Conservation (phyloP, 2,888 invertebrate species). For the Troilus luridus region DNA sequence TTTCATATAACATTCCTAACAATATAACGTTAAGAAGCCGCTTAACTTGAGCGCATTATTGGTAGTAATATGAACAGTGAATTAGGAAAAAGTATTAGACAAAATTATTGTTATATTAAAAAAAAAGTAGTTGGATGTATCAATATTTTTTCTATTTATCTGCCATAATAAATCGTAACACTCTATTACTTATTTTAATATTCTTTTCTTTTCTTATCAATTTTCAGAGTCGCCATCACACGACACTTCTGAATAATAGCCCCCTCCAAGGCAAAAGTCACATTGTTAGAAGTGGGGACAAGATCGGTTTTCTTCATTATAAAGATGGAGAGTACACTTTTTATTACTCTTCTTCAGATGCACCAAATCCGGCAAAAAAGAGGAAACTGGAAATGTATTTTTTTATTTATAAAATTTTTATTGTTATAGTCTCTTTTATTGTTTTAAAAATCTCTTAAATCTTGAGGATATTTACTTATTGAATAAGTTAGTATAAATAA, state of each 20-base stretch:
- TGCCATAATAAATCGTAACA: no score
- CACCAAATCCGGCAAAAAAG: conserved; percentile 56
- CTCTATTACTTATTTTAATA: no score
- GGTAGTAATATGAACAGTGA: no score
- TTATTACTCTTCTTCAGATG: conserved; percentile 28
- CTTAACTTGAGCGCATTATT: no score
- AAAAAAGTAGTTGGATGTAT: no score
- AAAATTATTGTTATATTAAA: no score
- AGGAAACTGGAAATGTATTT: conserved; percentile 38
- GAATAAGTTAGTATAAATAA: neutral
- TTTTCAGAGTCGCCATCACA: conserved; percentile 60
- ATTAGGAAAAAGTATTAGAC: no score
- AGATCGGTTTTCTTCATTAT: conserved; percentile 54
- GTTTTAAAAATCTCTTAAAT: neutral
- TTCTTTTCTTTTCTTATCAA: neutral
- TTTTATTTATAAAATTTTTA: neutral
- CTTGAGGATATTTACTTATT: neutral
- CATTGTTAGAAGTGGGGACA: conserved; percentile 58
- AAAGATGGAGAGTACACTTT: conserved; percentile 45
- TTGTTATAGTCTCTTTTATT: no score
- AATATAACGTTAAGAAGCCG: no score
- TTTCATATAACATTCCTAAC: no score
- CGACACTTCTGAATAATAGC: conserved; percentile 55
- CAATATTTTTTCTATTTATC: no score
- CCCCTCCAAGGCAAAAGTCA: neutral